These are phyloP conservation scores for Megalurothrips usitatus DNA, from an alignment of 2,888 invertebrate genomes.

Conservation along the genomic window DNA sequence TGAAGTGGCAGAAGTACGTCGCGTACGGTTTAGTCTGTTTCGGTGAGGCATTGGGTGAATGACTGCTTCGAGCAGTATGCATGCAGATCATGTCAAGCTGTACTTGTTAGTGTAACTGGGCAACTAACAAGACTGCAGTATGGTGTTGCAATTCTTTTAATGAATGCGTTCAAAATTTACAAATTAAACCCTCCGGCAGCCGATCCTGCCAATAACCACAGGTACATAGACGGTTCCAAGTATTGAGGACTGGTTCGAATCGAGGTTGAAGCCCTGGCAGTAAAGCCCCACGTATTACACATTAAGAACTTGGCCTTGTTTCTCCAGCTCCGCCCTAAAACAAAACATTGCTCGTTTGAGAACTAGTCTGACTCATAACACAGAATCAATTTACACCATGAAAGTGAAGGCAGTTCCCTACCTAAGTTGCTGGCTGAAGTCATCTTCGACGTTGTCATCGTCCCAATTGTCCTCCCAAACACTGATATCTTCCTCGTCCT, in stretches of 20 bases:
- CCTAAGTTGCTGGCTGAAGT: slow-evolving; percentile 93
- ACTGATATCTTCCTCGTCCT: slow-evolving; percentile 90
- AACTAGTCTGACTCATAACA: neutral
- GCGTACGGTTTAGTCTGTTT: too few relatives aligned
- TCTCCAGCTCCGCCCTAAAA: slow-evolving; percentile 7
- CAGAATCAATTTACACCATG: neutral
- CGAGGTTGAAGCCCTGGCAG: neutral
- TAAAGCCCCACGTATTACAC: neutral
- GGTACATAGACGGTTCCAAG: neutral
- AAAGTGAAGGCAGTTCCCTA: slow-evolving; percentile 44
- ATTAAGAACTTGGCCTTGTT: slow-evolving; percentile 26
- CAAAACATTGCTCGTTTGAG: neutral
- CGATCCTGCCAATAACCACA: neutral
- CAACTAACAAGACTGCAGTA: too few relatives aligned
- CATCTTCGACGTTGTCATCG: slow-evolving; percentile 97
- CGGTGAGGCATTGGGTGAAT: too few relatives aligned
- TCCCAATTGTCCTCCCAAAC: slow-evolving; percentile 99
- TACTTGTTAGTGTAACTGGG: too few relatives aligned
- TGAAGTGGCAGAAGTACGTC: too few relatives aligned
- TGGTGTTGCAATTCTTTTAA: too few relatives aligned
- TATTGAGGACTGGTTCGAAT: neutral
- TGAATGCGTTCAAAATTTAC: too few relatives aligned
- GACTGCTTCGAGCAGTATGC: too few relatives aligned
- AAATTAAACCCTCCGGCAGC: too few relatives aligned
- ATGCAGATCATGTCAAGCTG: too few relatives aligned